Base-by-base conservation (phyloP, 2,888 invertebrate genomes). In the Zygaena filipendulae region DNA sequence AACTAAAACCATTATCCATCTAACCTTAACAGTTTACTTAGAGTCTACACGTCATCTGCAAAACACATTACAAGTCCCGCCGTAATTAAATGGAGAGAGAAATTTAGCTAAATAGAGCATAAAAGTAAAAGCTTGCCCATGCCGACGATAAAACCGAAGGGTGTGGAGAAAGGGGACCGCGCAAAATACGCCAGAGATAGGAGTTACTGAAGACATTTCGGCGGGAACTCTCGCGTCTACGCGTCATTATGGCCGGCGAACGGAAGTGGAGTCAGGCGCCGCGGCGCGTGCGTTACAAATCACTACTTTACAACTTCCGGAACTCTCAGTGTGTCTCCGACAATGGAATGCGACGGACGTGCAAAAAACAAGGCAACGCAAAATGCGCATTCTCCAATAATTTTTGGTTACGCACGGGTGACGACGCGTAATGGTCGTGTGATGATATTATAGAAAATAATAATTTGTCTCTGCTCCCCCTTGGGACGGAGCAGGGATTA, bases 301-400 rank as follows among this genome's bases (percentile, higher is more conserved):
- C 79, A 75, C 77, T 75, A 72, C 77, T 79, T 79, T 80, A 81
- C 81, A 74, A 79, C 80, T 74, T 80, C 80, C 80, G 71, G 58
- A 50, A 53, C 41, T 46, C 50, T 50, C 64, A 74, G 60, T 71
- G 45, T 55, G 45, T 50, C 54, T 44, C 45, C 50, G 45, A 54
- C 50, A 45, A 51, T 52, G 45, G 54, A 35, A 46, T 49, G 47
- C 46, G 46, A 40, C 53, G 63, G 66, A 67, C 64, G 67, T 60
- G 62, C 60, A 49, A 48, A 59, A 56, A 54, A 52, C 47, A n/a
- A n/a, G n/a, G n/a, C 39, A 35, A 31, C 36, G 56, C 55, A 59
- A 52, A 58, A 49, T 43, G 41, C 44, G 39, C 47, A 47, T 38
- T 40, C 37, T 45, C 58, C 63, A 70, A 70, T 74, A 71, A 70